phyloP scores from a whole-genome alignment of 2,797 vertebrate species.

The Choloepus didactylus region DNA sequence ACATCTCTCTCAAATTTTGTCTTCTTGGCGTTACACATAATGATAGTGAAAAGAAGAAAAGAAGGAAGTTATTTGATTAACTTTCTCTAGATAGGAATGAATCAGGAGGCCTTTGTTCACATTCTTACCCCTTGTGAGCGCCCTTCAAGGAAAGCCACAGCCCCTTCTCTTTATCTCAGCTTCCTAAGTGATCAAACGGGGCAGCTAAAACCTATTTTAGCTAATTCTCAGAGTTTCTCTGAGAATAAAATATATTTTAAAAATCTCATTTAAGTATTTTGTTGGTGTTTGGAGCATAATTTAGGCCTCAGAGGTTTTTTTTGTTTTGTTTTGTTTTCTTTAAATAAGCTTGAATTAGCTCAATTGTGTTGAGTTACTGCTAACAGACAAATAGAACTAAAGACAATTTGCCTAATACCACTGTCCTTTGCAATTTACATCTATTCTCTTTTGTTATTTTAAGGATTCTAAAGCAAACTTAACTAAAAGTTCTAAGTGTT shows the following conservation, averaged over 20 bases:
- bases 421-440: not conserved
- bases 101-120: not conserved
- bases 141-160: rapidly evolving
- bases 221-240: not conserved
- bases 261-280: not conserved
- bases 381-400: not conserved
- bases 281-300: not conserved
- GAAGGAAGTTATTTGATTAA: conserved; percentile 10
- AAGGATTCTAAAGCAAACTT: not conserved
- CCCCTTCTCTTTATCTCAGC: not conserved
- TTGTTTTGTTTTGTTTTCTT: not conserved
- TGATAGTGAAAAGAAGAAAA: not conserved
- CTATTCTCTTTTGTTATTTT: conserved; percentile 12
- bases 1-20: conserved; percentile 5
- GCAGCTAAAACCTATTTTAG: not conserved
- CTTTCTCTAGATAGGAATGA: not conserved
- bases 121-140: rapidly evolving
- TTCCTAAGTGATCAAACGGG: not conserved
- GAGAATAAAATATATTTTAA: not conserved
- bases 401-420: not conserved
- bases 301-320: not conserved
- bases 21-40: not conserved
- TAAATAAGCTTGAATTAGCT: not conserved
- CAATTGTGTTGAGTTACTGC: not conserved
- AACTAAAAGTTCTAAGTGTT: not conserved